A percentile compares a stretch with the other conserved stretches of the same genome.
These are phyloP conservation scores for Girardinichthys multiradiatus DNA, from an alignment of 2,113 vertebrate genomes.

Conservation along the genomic window DNA sequence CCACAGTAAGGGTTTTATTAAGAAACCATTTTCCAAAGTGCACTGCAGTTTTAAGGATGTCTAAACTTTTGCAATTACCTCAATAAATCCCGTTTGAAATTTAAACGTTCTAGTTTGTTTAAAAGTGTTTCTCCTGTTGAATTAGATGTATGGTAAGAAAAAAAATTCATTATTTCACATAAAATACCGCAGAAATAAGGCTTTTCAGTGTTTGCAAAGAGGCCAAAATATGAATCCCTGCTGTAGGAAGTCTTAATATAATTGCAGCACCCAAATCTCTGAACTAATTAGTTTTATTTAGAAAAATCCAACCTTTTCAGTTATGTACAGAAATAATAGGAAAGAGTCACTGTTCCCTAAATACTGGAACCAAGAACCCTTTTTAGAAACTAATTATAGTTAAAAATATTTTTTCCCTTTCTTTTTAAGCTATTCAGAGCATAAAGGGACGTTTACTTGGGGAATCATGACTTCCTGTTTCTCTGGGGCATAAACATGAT, in stretches of 20 bases:
- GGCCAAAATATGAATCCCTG: too few relatives aligned
- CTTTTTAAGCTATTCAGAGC: background rate
- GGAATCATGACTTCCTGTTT: background rate
- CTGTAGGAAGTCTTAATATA: background rate
- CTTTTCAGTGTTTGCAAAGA: background rate
- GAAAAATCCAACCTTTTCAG: too few relatives aligned
- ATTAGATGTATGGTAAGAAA: background rate
- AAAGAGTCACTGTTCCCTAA: background rate
- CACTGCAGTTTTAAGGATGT: too few relatives aligned
- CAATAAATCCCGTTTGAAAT: too few relatives aligned
- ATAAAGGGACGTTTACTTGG: background rate
- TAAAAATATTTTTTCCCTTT: background rate
- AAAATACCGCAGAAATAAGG: background rate
- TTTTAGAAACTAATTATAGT: background rate
- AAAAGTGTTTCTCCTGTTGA: background rate
- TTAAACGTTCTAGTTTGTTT: background rate
- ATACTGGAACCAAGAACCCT: background rate
- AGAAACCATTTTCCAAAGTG: constrained; percentile 43
- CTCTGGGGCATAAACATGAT: too few relatives aligned
- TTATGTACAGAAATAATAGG: too few relatives aligned
- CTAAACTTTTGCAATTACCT: too few relatives aligned
- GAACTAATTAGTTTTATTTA: too few relatives aligned
- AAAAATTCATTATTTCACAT: background rate
- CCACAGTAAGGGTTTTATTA: background rate
- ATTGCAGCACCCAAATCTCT: background rate